Evolutionary conservation across 2,888 invertebrate species (phyloP), one percentile per base, ranked within the genome.

Genomic region (Microctonus brassicae): DNA sequence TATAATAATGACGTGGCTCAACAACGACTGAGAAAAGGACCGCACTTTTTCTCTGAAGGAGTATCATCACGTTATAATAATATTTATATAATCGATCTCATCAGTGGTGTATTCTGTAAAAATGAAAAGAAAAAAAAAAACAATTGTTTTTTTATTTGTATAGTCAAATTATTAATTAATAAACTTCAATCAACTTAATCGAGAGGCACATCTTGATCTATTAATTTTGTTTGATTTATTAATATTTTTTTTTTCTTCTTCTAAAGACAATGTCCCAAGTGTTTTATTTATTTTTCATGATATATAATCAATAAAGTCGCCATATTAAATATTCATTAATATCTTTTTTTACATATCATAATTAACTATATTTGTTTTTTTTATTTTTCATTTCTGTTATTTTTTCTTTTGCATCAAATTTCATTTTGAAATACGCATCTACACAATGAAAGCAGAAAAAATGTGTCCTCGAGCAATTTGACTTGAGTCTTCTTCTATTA

Each of bases 11-110:
- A 72, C 78, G 75, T 83, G 83, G 79, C 78, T 84, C 80, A 82
- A 84, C 83, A 82, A 84, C 85, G 80, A 83, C 84, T 74, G 83
- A 86, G 86, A 84, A 85, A 85, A 86, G 82, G 85, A 85, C 86
- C 86, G 86, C 86, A 82, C 83, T 83, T 86, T 86, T 81, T 78
- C 78, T 85, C 84, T 74, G 86, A 86, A 82, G 85, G 75, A 82
- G 83, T 83, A 73, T 80, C 77, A 74, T 82, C 85, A 78, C 74
- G 66, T 73, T 33, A 47, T 68, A 60, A 33, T n/a, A n/a, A n/a
- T n/a, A 1, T 29, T 61, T 61, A 1, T 29, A 61, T 61, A 24
- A 39, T 39, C 13, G 5, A 42, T 39, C n/a, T 42, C 10, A n/a
- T 42, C 39, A n/a, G 20, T 39, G 61, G 39, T 22, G 33, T 66